phyloP scores from a whole-genome alignment of 2,797 vertebrate genomes.

The Hemitrygon akajei region DNA sequence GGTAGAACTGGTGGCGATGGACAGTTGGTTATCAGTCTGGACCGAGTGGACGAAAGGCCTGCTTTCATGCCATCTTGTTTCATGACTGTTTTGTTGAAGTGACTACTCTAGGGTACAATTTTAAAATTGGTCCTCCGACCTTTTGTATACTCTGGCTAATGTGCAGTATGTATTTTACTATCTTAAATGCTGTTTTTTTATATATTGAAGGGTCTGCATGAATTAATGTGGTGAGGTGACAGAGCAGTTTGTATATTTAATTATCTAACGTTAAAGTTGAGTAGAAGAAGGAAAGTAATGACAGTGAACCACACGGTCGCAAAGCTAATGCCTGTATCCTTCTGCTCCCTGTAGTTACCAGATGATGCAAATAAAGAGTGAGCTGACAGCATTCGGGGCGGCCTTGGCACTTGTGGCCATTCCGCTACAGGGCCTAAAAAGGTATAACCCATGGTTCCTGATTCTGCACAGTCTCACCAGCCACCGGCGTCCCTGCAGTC shows the following conservation, averaged over 20 bases:
- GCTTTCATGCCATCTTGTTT: too few relatives aligned
- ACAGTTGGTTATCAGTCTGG: too few relatives aligned
- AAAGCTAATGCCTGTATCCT: not conserved
- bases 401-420: slow-evolving; percentile 54
- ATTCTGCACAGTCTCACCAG: too few relatives aligned
- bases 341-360: slow-evolving; percentile 52
- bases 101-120: not conserved
- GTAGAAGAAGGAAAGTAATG: not conserved
- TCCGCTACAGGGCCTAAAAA: slow-evolving; percentile 39
- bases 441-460: not conserved
- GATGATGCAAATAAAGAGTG: slow-evolving; percentile 54
- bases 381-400: slow-evolving; percentile 57
- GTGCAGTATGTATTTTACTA: too few relatives aligned
- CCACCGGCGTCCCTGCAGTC: too few relatives aligned
- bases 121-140: not conserved
- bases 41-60: too few relatives aligned
- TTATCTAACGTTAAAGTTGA: not conserved
- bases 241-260: not conserved
- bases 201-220: not conserved
- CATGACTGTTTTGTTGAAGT: too few relatives aligned
- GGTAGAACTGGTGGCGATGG: too few relatives aligned
- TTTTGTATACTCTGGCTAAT: not conserved
- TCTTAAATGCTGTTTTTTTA: not conserved
- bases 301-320: too few relatives aligned
- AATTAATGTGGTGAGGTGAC: not conserved